Percentiles rank a stretch among this genome's conserved stretches.
Evolutionary conservation across 37 sponge, comb jelly and placozoan species (phyloP).

Genomic region (Eunapius fragilis): DNA sequence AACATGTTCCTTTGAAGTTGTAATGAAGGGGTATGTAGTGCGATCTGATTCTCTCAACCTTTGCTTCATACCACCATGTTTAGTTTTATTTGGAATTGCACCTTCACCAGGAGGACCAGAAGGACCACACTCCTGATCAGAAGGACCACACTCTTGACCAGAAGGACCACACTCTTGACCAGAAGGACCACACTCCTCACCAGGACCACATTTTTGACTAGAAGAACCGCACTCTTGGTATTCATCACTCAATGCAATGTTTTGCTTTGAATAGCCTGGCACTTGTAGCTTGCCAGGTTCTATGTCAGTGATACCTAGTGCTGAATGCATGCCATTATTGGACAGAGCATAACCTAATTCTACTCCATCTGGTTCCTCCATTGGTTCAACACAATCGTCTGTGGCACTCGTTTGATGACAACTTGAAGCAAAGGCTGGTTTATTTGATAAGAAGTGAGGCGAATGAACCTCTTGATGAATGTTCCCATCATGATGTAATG

Average conservation of each 20-base stretch:
- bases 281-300: not conserved
- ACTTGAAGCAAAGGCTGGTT: too few species aligned
- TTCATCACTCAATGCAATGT: not conserved
- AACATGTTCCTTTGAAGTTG: not conserved
- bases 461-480: too few species aligned
- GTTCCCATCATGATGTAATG: too few species aligned
- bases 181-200: not conserved
- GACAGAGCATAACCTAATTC: not conserved
- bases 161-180: not conserved
- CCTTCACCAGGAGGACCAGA: too few species aligned
- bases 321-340: not conserved
- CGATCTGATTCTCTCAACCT: not conserved
- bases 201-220: not conserved
- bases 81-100: too few species aligned
- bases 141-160: not conserved
- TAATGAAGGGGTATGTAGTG: not conserved
- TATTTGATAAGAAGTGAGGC: too few species aligned
- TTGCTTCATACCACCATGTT: not conserved
- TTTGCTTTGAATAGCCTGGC: not conserved
- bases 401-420: too few species aligned
- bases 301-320: not conserved
- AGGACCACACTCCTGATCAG: not conserved
- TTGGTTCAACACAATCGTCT: too few species aligned
- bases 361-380: too few species aligned
- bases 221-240: not conserved